Base-by-base conservation (phyloP, 2,888 invertebrate genomes). In the Eupithecia inturbata region DNA sequence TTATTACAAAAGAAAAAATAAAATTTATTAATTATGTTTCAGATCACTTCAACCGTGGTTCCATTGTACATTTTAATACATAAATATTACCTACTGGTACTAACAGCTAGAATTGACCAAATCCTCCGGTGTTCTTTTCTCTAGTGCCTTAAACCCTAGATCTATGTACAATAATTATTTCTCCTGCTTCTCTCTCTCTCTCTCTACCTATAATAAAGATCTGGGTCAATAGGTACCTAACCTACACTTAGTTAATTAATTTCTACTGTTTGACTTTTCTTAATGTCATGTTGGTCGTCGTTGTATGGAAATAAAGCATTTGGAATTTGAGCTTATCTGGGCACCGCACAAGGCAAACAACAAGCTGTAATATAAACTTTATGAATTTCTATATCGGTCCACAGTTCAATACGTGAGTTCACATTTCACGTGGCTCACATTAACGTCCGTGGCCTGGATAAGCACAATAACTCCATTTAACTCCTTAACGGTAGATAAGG, bases 351-450 rank as follows among this genome's bases (percentile, higher is more conserved):
- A 19, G 7, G 31, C 62, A 62, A 62, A 62, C 62, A 62, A 62
- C 31, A 31, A 19, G 31, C 28, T 62, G 62, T 62, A 31, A 62
- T 62, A 31, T 62, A 60, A 26, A 36, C 33, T 57, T 41, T 39
- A 62, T 36, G 60, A 45, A 31, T 68, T 68, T 68, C 67, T 68
- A 49, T 49, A 45, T 31, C 71, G 31, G 70, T 72, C 45, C 66
- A 62, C 41, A 57, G 64, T 69, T 39, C 67, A 62, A 68, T 68
- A 67, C 60, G 71, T 67, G 74, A 74, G 57, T 75, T 74, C 64
- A 64, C n/a, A 41, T 71, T 36, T 68, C 68, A 69, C 26, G 57
- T 66, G 53, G 36, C 66, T 45, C n/a, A 71, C 53, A 71, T 36
- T 33, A 66, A 66, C 14, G 66, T 64, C 66, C 66, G 36, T 66